These are phyloP conservation scores for Tachysurus vachellii DNA, from an alignment of 2,113 vertebrate genomes.

Conservation along the genomic window DNA sequence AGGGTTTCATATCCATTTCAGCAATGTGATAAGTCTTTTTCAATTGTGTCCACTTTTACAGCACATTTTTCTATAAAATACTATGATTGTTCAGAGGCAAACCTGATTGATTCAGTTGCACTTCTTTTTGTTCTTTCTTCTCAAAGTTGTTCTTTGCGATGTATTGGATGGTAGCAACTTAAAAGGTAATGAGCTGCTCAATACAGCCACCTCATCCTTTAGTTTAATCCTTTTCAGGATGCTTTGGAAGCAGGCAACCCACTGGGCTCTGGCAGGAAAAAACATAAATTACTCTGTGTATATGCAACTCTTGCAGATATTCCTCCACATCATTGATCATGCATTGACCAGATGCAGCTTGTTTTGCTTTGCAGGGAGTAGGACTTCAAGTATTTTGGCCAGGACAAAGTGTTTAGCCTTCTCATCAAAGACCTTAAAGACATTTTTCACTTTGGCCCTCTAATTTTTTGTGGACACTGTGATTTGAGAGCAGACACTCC, in stretches of 20 bases:
- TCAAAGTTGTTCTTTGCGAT: no score
- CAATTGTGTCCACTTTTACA: no score
- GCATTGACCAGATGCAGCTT: no score
- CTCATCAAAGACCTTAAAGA: conserved; percentile 20
- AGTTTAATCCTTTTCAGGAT: background rate
- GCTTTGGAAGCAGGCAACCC: background rate
- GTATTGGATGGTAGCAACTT: no score
- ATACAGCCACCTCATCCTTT: background rate
- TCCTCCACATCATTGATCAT: conserved; percentile 17
- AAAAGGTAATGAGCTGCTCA: no score
- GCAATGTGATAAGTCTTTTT: no score
- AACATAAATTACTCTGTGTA: conserved; percentile 17
- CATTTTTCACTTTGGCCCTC: conserved; percentile 40
- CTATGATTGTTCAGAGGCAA: no score
- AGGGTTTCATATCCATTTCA: no score
- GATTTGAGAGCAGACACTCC: conserved; percentile 53
- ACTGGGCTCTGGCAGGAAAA: conserved; percentile 18
- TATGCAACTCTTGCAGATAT: conserved; percentile 31
- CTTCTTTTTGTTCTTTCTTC: no score
- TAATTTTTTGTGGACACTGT: conserved; percentile 51
- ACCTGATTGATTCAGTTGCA: no score
- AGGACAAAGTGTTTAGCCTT: conserved; percentile 5
- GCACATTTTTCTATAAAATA: no score
- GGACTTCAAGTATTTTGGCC: conserved; percentile 31
- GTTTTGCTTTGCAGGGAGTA: conserved; percentile 6